These are phyloP conservation scores for Myiagra hebetior DNA, from an alignment of 2,113 vertebrate genomes.

Conservation along the genomic window DNA sequence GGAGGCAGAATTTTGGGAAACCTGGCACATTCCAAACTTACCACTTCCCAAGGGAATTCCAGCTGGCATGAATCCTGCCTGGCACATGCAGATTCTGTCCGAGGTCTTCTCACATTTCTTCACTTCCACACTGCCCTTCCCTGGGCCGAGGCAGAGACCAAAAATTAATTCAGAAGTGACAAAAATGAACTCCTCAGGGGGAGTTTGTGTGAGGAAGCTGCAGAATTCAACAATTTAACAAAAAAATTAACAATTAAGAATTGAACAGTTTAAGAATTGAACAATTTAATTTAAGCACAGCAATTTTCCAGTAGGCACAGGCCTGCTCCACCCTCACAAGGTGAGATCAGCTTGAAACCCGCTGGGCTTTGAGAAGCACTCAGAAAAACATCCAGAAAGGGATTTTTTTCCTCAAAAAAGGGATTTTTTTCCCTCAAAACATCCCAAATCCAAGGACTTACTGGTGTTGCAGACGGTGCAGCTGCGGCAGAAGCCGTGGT, in stretches of 20 bases:
- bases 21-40: not conserved
- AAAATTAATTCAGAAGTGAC: no score
- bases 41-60: not conserved
- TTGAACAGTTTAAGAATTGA: not conserved
- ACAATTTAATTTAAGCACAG: not conserved
- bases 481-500: slow-evolving; percentile 22
- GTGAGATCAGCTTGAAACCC: not conserved
- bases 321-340: not conserved
- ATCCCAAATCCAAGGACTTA: not conserved
- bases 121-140: slow-evolving; percentile 15
- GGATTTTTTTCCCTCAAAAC: not conserved
- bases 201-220: not conserved
- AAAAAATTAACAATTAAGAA: not conserved
- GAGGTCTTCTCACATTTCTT: slow-evolving; percentile 34
- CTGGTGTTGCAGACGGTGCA: slow-evolving; percentile 63
- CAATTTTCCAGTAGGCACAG: not conserved
- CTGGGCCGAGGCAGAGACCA: not conserved
- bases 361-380: not conserved
- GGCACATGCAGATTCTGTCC: slow-evolving; percentile 17
- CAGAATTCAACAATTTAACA: not conserved
- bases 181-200: not conserved
- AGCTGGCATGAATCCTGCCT: not conserved
- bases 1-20: not conserved
- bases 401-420: not conserved
- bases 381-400: not conserved